These are phyloP conservation scores for Dendroctonus ponderosae DNA, from an alignment of 1,140 invertebrate species.

Conservation along the genomic window DNA sequence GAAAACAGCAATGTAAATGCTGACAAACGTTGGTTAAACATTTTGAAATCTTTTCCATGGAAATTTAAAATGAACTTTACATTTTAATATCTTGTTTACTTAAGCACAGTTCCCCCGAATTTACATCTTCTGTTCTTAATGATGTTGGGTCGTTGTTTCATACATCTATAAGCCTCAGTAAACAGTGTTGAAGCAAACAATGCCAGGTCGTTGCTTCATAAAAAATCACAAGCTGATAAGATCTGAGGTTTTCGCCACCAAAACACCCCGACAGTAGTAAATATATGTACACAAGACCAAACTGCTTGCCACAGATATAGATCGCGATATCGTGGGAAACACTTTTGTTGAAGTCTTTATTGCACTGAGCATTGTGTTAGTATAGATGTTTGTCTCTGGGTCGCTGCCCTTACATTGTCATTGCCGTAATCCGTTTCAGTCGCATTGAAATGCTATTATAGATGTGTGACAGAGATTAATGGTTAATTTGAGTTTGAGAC, in stretches of 20 bases:
- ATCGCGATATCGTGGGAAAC: conserved; percentile 16
- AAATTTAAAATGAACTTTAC: no score
- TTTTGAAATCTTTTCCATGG: no score
- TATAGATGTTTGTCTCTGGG: conserved; percentile 5
- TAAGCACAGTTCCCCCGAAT: no score
- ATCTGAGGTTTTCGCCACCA: conserved; percentile 9
- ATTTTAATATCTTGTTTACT: no score
- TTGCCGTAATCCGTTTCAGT: background rate
- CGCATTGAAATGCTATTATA: no score
- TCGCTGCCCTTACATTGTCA: background rate
- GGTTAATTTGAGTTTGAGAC: no score
- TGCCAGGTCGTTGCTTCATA: background rate
- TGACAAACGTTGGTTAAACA: no score
- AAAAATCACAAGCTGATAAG: background rate
- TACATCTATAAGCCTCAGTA: background rate
- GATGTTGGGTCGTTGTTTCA: no score
- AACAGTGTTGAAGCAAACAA: background rate
- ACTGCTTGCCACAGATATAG: conserved; percentile 9
- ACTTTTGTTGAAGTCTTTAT: conserved; percentile 19
- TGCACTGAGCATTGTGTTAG: background rate
- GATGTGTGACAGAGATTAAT: no score
- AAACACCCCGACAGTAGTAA: conserved; percentile 3
- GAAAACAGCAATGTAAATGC: no score
- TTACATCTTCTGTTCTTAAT: no score
- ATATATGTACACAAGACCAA: conserved; percentile 7